Evolutionary conservation across 1,140 invertebrate genomes (phyloP).

Genomic region (Drosophila melanica): DNA sequence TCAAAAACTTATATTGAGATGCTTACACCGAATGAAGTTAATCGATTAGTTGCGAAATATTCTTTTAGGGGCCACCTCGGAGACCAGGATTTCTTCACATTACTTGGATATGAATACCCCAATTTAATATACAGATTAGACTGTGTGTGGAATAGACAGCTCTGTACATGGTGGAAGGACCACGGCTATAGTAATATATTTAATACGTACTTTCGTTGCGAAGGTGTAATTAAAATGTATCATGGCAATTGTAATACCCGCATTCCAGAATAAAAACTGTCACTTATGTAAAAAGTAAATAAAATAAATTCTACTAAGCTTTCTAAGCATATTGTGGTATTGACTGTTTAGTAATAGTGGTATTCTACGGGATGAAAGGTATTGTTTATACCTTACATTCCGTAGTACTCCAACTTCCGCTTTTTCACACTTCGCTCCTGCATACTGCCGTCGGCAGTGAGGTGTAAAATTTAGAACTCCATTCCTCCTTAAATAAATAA

Average conservation of each 20-base stretch:
- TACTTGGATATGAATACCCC: conserved; percentile 89
- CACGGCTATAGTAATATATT: conserved; percentile 92
- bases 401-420: too few species aligned
- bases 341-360: too few species aligned
- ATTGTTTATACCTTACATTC: too few species aligned
- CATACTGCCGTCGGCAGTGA: too few species aligned
- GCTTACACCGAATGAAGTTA: conserved; percentile 86
- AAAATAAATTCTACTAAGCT: not conserved
- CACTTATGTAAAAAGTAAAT: too few species aligned
- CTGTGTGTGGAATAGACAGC: conserved; percentile 93
- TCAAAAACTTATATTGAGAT: conserved; percentile 87
- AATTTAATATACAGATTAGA: conserved; percentile 90
- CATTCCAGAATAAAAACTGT: conserved; percentile 86
- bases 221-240: conserved; percentile 89
- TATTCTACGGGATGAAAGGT: too few species aligned
- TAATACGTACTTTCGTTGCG: conserved; percentile 90
- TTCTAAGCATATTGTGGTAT: too few species aligned
- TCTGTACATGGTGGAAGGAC: conserved; percentile 93
- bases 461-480: too few species aligned
- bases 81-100: conserved; percentile 94
- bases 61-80: conserved; percentile 91
- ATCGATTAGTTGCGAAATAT: conserved; percentile 88
- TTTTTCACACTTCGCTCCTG: too few species aligned
- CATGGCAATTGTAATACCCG: conserved; percentile 94
- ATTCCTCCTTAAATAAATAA: too few species aligned